Evolutionary conservation across 2,888 invertebrate species (phyloP).

Genomic region (Drosophila fulvimacula): DNA sequence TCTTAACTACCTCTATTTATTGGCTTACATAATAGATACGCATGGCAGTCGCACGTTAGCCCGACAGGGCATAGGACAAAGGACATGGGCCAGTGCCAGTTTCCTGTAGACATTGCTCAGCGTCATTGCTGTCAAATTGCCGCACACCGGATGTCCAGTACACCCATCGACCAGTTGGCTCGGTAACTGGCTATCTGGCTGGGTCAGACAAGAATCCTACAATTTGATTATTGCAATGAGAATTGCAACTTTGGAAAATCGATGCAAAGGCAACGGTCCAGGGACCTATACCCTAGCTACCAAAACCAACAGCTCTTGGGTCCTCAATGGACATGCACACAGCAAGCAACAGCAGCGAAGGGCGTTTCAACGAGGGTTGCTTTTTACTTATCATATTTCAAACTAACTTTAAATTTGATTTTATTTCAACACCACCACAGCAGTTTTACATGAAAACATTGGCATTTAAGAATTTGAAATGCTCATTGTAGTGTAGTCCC

Average conservation of each 20-base stretch:
- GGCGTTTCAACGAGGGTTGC: slow-evolving; percentile 1
- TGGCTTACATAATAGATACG: slow-evolving; percentile 75
- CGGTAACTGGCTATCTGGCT: slow-evolving; percentile 19
- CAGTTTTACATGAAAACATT: too few relatives aligned
- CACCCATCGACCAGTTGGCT: slow-evolving; percentile 29
- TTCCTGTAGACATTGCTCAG: slow-evolving; percentile 6
- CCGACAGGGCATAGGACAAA: slow-evolving; percentile 3
- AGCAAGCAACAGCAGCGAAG: not conserved
- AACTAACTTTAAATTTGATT: not conserved
- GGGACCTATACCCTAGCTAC: slow-evolving; percentile 6
- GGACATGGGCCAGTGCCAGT: not conserved
- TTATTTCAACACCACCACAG: too few relatives aligned
- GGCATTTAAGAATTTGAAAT: too few relatives aligned
- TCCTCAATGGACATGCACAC: slow-evolving; percentile 13
- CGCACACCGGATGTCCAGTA: slow-evolving; percentile 58
- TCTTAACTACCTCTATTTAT: slow-evolving; percentile 82
- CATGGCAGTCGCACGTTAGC: slow-evolving; percentile 22
- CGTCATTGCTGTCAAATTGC: slow-evolving; percentile 33
- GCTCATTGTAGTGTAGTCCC: too few relatives aligned
- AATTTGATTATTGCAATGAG: slow-evolving; percentile 83
- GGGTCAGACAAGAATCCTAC: slow-evolving; percentile 68
- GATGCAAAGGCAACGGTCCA: slow-evolving; percentile 20
- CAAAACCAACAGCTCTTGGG: slow-evolving; percentile 7
- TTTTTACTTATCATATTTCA: not conserved
- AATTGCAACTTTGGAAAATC: slow-evolving; percentile 72